phyloP scores from a whole-genome alignment of 2,888 invertebrate species.

The Peribatodes rhomboidaria region DNA sequence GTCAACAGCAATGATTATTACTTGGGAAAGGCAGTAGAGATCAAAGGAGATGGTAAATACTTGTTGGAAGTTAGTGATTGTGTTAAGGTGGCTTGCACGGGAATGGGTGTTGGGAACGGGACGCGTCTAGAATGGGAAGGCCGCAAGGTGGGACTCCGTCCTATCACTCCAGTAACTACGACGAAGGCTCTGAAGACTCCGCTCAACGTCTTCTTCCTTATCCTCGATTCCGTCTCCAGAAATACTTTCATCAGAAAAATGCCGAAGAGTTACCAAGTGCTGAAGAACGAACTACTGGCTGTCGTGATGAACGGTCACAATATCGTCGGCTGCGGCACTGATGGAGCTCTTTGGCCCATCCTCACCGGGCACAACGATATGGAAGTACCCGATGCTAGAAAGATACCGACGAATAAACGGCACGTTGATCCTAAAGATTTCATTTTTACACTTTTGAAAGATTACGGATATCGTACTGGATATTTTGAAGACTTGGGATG shows the following conservation, averaged over 20 bases:
- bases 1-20: constrained; percentile 48
- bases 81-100: constrained; percentile 88
- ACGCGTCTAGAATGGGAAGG: constrained; percentile 61
- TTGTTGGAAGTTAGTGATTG: constrained; percentile 89
- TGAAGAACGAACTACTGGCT: constrained; percentile 76
- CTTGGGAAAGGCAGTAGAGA: constrained; percentile 47
- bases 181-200: constrained; percentile 41
- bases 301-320: constrained; percentile 83
- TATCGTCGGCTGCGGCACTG: constrained; percentile 94
- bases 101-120: constrained; percentile 39
- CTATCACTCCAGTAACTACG: constrained; percentile 27
- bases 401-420: constrained; percentile 86
- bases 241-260: constrained; percentile 93
- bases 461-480: constrained; percentile 90
- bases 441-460: constrained; percentile 92
- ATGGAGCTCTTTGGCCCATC: constrained; percentile 93
- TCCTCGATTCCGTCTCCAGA: constrained; percentile 95
- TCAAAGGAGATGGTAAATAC: constrained; percentile 86
- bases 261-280: constrained; percentile 91
- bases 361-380: constrained; percentile 93
- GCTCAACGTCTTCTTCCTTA: constrained; percentile 92
- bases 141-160: constrained; percentile 61
- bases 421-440: constrained; percentile 93
- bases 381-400: constrained; percentile 94
- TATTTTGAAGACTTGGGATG: constrained; percentile 95